These are phyloP conservation scores for Scaptodrosophila latifasciaeformis DNA, from an alignment of 2,888 invertebrate species.

Conservation along the genomic window DNA sequence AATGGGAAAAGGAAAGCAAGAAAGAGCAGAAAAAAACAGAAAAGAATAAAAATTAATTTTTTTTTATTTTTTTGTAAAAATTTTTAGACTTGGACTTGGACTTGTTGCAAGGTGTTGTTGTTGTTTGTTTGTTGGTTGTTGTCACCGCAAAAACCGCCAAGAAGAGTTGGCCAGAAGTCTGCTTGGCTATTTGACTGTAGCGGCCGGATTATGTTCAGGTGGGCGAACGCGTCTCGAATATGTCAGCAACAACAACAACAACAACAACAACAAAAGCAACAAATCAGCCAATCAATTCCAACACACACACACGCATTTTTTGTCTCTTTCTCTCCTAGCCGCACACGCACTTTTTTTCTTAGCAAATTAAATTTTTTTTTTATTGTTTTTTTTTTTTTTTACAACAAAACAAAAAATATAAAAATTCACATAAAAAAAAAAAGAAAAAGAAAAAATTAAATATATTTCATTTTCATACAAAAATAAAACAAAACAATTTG, in stretches of 20 bases:
- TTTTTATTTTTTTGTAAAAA: slow-evolving; percentile 29
- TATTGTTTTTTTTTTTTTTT: slow-evolving; percentile 13
- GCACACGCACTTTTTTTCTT: slow-evolving; percentile 6
- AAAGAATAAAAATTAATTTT: neutral
- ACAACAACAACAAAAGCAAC: slow-evolving; percentile 20
- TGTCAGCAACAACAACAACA: slow-evolving; percentile 6
- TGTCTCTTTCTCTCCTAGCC: no score
- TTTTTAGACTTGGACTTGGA: no score
- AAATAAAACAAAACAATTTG: slow-evolving; percentile 1
- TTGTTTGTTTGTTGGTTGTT: slow-evolving; percentile 8
- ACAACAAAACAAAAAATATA: slow-evolving; percentile 29
- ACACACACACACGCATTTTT: slow-evolving; percentile 11
- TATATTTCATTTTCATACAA: neutral
- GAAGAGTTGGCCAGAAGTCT: slow-evolving; percentile 28
- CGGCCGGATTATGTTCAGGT: slow-evolving; percentile 39
- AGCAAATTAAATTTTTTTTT: neutral
- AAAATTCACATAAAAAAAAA: slow-evolving; percentile 3
- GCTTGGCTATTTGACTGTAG: no score
- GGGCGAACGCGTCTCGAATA: slow-evolving; percentile 54
- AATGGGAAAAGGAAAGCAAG: no score
- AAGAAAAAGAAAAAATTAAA: slow-evolving; percentile 11
- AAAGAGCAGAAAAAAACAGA: no score
- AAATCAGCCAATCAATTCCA: slow-evolving; percentile 19
- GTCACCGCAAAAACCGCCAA: slow-evolving; percentile 5
- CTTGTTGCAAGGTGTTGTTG: neutral